Conservation (phyloP, 2,797 vertebrate species). For the Merluccius polli region DNA sequence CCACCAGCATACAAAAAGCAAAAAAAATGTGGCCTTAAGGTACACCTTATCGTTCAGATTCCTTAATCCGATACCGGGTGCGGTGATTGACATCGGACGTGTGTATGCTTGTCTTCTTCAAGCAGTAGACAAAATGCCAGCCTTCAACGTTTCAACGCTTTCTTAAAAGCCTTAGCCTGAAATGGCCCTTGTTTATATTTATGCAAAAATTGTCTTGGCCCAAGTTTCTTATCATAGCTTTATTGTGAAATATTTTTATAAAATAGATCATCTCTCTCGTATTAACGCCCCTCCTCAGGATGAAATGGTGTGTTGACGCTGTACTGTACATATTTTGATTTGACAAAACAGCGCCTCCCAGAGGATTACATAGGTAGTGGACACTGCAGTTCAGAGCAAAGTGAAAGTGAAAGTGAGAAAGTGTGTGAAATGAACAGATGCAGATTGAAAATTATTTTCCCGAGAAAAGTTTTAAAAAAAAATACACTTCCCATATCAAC, state of each 20-base stretch:
- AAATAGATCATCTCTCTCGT: constrained; percentile 51
- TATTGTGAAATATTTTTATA: constrained; percentile 80
- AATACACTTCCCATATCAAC: too few relatives aligned
- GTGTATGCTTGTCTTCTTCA: too few relatives aligned
- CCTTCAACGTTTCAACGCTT: constrained; percentile 29
- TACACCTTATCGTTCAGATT: too few relatives aligned
- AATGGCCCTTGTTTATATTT: constrained; percentile 88
- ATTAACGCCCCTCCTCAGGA: constrained; percentile 50
- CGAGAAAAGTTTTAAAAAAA: too few relatives aligned
- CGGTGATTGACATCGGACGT: too few relatives aligned
- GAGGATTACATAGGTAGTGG: constrained; percentile 53
- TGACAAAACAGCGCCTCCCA: constrained; percentile 55
- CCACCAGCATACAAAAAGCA: too few relatives aligned
- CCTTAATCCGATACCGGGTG: too few relatives aligned
- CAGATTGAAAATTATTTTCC: too few relatives aligned
- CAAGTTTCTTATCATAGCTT: constrained; percentile 73
- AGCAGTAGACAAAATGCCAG: constrained; percentile 29
- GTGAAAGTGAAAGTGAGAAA: constrained; percentile 9
- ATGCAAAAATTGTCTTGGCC: constrained; percentile 81
- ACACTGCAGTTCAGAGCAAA: constrained; percentile 50
- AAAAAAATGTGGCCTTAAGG: too few relatives aligned
- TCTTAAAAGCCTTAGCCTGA: constrained; percentile 87
- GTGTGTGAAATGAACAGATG: constrained; percentile 31
- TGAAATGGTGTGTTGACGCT: constrained; percentile 41
- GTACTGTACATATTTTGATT: constrained; percentile 58